phyloP scores from a whole-genome alignment of 2,888 invertebrate genomes.

The Nephrocerus scutellatus region DNA sequence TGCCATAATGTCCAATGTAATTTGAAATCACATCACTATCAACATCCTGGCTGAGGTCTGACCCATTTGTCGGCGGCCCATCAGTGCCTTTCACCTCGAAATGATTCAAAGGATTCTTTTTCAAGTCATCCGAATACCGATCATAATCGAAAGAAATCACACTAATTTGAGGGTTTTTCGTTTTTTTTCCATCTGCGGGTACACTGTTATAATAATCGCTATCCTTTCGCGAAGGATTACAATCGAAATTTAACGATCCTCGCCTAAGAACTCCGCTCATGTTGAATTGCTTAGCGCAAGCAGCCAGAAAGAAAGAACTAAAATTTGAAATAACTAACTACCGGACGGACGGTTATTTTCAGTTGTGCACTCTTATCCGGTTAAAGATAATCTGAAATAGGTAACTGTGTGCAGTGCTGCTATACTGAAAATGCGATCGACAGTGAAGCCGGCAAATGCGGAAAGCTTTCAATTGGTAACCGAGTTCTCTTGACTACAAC shows the following conservation, averaged over 20 bases:
- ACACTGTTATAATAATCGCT: slow-evolving; percentile 38
- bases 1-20: slow-evolving; percentile 54
- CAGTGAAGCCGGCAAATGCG: too few species aligned
- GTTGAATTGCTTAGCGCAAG: too few species aligned
- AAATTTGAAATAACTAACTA: too few species aligned
- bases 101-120: slow-evolving; percentile 28
- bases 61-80: background rate
- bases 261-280: slow-evolving; percentile 44
- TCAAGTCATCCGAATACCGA: slow-evolving; percentile 39
- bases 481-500: too few species aligned
- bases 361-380: too few species aligned
- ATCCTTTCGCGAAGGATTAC: slow-evolving; percentile 21
- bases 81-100: background rate
- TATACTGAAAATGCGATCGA: too few species aligned
- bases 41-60: slow-evolving; percentile 34
- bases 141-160: slow-evolving; percentile 42
- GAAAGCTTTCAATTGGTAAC: too few species aligned
- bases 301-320: too few species aligned
- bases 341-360: too few species aligned
- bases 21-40: slow-evolving; percentile 52
- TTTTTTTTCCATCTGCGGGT: slow-evolving; percentile 32
- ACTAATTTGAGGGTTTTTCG: slow-evolving; percentile 42
- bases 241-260: slow-evolving; percentile 39
- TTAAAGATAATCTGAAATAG: too few species aligned
- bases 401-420: too few species aligned